phyloP scores from a whole-genome alignment of 2,113 vertebrate genomes.

The Ictalurus punctatus region DNA sequence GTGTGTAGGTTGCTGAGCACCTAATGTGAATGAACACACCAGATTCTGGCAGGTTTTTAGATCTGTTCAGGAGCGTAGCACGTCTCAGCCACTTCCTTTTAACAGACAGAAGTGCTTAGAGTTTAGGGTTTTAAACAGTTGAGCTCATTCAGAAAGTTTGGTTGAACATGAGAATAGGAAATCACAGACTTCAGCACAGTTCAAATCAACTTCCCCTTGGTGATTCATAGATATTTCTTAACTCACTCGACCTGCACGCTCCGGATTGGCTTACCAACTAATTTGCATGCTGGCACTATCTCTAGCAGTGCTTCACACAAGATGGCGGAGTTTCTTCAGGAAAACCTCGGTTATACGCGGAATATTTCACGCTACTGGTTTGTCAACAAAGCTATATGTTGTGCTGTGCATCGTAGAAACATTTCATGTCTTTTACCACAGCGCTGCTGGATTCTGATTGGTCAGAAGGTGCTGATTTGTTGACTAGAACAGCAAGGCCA shows the following conservation, averaged over 20 bases:
- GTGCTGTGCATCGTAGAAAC: too few species aligned
- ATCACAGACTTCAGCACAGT: background rate
- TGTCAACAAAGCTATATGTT: too few species aligned
- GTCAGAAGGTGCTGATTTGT: background rate
- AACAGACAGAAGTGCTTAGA: background rate
- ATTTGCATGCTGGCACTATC: too few species aligned
- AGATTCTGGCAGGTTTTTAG: slow-evolving; percentile 7
- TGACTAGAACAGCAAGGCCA: too few species aligned
- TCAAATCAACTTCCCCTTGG: background rate
- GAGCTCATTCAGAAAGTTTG: background rate
- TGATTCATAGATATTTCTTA: background rate
- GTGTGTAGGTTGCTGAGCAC: background rate
- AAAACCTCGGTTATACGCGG: too few species aligned
- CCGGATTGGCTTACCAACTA: too few species aligned
- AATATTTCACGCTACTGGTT: too few species aligned
- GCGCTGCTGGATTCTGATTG: background rate
- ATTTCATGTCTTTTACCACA: too few species aligned
- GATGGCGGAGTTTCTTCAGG: too few species aligned
- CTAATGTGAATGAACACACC: background rate
- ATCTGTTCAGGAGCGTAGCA: background rate
- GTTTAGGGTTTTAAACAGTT: background rate
- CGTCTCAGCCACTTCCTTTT: slow-evolving; percentile 12
- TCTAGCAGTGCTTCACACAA: too few species aligned
- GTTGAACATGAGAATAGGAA: background rate
- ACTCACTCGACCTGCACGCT: background rate